A percentile compares a stretch with the other conserved stretches of the same genome.
phyloP scores from a whole-genome alignment of 2,113 vertebrate genomes.

The Tauraco erythrolophus region DNA sequence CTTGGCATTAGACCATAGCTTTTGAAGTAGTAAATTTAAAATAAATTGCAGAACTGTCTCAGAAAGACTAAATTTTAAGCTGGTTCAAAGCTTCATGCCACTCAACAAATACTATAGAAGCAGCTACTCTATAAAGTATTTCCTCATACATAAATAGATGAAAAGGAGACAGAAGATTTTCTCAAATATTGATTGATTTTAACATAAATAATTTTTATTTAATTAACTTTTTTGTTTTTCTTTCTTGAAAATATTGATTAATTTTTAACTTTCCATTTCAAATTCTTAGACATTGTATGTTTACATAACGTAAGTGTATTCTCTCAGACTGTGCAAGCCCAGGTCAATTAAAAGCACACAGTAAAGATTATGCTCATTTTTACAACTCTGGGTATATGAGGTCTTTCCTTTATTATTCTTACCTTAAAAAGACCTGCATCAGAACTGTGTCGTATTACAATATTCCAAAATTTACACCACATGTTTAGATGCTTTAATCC shows the following conservation, averaged over 20 bases:
- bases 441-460: background rate
- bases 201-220: constrained; percentile 60
- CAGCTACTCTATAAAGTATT: constrained; percentile 55
- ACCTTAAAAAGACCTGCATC: background rate
- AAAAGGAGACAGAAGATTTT: constrained; percentile 45
- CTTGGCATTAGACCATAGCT: background rate
- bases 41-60: constrained; percentile 20
- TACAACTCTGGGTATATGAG: background rate
- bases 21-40: constrained; percentile 19
- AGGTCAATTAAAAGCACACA: background rate
- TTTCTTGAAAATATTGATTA: constrained; percentile 43
- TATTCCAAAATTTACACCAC: background rate
- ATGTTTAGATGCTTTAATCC: background rate
- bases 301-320: background rate
- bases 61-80: constrained; percentile 8
- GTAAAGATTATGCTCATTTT: background rate
- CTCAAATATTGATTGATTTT: constrained; percentile 56
- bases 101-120: constrained; percentile 38
- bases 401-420: background rate
- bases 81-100: constrained; percentile 58
- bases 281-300: background rate
- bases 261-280: constrained; percentile 41
- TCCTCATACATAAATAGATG: constrained; percentile 71
- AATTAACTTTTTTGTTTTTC: constrained; percentile 15
- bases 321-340: background rate